Evolutionary conservation across 2,888 invertebrate genomes (phyloP).

Genomic region (Lumbricus terrestris): DNA sequence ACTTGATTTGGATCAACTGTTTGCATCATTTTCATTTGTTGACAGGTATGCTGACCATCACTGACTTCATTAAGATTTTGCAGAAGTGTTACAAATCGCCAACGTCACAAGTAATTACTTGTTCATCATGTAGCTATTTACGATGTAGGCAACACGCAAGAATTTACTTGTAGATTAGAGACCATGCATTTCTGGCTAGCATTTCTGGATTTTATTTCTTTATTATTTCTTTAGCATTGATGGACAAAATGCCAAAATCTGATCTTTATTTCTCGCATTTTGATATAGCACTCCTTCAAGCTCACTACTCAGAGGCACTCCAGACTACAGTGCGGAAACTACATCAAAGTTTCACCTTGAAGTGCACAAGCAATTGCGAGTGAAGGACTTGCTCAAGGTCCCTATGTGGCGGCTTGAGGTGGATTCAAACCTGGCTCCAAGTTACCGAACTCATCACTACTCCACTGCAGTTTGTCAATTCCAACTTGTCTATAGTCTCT

Average conservation of each 20-base stretch:
- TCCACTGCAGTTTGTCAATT: not conserved
- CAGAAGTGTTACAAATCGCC: slow-evolving; percentile 77
- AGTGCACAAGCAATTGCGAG: too few species aligned
- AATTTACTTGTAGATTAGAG: not conserved
- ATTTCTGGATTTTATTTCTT: not conserved
- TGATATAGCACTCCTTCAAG: too few species aligned
- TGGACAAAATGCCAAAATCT: not conserved
- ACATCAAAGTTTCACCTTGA: too few species aligned
- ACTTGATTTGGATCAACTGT: not conserved
- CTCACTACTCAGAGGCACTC: too few species aligned
- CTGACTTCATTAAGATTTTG: slow-evolving; percentile 97
- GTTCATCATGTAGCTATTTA: not conserved
- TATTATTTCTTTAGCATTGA: not conserved
- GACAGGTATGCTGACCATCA: slow-evolving; percentile 89
- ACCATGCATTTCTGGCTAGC: not conserved
- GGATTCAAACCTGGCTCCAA: too few species aligned
- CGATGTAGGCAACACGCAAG: not conserved
- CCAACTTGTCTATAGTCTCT: not conserved
- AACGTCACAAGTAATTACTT: slow-evolving; percentile 7
- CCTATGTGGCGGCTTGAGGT: too few species aligned
- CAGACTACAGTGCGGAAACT: too few species aligned
- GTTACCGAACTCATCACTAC: too few species aligned
- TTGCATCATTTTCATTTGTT: not conserved
- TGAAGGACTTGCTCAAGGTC: too few species aligned
- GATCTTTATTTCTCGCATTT: too few species aligned